Conservation (phyloP, 2,888 invertebrate species). For the Megamerina dolium region DNA sequence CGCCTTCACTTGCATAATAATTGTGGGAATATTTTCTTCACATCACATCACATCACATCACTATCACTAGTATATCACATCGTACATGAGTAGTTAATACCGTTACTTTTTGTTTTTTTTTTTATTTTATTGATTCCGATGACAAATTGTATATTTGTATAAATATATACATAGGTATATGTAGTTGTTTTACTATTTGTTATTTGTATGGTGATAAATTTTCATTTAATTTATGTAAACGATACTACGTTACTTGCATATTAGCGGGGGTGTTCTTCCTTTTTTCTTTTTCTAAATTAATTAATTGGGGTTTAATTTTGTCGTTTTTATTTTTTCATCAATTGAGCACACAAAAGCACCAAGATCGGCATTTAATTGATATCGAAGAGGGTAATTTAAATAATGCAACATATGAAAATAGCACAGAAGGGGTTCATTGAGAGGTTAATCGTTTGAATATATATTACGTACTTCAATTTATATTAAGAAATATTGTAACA, state of each 20-base stretch:
- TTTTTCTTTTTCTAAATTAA: conserved; percentile 4
- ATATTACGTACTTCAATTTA: too few species aligned
- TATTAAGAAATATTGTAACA: too few species aligned
- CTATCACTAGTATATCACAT: too few species aligned
- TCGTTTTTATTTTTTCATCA: background rate
- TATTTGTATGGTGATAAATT: conserved; percentile 10
- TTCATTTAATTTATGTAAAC: conserved; percentile 15
- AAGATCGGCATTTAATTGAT: background rate
- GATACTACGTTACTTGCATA: background rate
- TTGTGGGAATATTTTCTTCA: conserved; percentile 14
- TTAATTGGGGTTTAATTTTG: conserved; percentile 14
- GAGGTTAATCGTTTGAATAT: too few species aligned
- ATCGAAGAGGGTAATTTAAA: conserved; percentile 13
- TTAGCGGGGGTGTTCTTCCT: background rate
- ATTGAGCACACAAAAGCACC: background rate
- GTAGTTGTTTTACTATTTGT: background rate
- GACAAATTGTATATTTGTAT: conserved; percentile 12
- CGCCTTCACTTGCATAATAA: conserved; percentile 14
- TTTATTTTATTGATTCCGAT: conserved; percentile 13
- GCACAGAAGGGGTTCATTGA: background rate
- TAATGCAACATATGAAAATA: background rate
- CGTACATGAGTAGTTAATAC: too few species aligned
- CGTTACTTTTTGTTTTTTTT: too few species aligned
- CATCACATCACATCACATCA: too few species aligned
- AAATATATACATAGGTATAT: too few species aligned